Base-by-base conservation (phyloP, 2,797 vertebrate species). In the Gambelia wislizenii region DNA sequence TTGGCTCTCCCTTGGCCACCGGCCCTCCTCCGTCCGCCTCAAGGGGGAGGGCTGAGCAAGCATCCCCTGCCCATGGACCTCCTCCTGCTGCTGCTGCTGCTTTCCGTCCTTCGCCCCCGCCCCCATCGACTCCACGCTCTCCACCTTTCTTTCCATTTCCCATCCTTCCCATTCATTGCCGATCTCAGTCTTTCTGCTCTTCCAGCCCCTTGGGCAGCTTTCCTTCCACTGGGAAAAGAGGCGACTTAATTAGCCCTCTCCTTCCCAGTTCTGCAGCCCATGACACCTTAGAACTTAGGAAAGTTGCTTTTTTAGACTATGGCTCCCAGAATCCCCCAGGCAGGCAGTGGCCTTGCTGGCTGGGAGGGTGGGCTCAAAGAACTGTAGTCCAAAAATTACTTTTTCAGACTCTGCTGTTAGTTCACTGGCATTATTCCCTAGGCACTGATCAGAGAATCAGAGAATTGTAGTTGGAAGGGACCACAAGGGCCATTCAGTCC, bases 61-160 rank as follows among this genome's bases (percentile, higher is more conserved):
- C 79, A 83, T 84, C 91, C 84, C 82, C 27, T 30, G 54, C 3
- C 49, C 64, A 22, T 36, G 10, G n/a, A n/a, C n/a, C n/a, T n/a
- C 16, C 5, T 5, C 7, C 39, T 72, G 61, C 12, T 86, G 85
- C 56, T 49, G 39, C 76, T 80, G 47, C 33, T 72, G 86, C 22
- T 67, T 61, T 18, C 36, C 44, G 27, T 85, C 85, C 89, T 52
- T 69, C 91, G n/a, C n/a, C n/a, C n/a, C n/a, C n/a, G n/a, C n/a
- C n/a, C n/a, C n/a, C n/a, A n/a, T n/a, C 61, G 44, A 39, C 25
- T 36, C 83, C 12, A 36, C 33, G 36, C 64, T 14, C 14, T 36
- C 18, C n/a, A 30, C 49, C 5, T n/a, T 39, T 10, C 49, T 81
- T 14, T 42, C 52, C 47, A 4, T 10, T 74, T 14, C 33, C 49